Evolutionary conservation across 35 echinoderm and acorn worm species (phyloP), one percentile per base, ranked within the genome.

Genomic region (Diadema setosum): DNA sequence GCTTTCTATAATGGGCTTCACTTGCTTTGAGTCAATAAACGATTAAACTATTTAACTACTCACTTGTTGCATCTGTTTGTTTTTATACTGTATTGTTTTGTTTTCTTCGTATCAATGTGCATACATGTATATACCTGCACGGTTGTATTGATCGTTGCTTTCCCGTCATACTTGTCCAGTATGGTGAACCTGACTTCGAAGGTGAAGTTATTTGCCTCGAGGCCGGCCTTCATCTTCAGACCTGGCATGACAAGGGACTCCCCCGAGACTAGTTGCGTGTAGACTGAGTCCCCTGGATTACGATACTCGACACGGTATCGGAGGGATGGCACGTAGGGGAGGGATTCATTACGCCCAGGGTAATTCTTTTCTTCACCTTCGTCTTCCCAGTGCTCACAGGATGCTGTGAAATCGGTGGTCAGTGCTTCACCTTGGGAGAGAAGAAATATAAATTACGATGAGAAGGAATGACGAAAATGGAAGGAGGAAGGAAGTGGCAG

Each of bases 371-470:
- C 46, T 37, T 84, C 41, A 2, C 88, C 80, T 50, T 90, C 81
- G 30, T 90, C 88, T 5, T 80, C 14, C 88, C 88, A 90, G 24
- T 37, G 43, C 11, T 42, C 21, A 49, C 80, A 90, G 24, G 17
- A 26, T 11, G 69, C 46, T 15, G 56, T 83, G 42, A 90, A 90
- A 55, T 70, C 75, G 0, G 88, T 83, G 9, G 27, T 45, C 12
- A 89, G 49, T 20, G 87, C 87, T 58, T 31, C 33, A 11, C 87
- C 87, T 65, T n/a, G n/a, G n/a, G n/a, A n/a, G n/a, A n/a, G n/a
- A n/a, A n/a, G n/a, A n/a, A n/a, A n/a, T n/a, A n/a, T n/a, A n/a
- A n/a, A n/a, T n/a, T n/a, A n/a, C n/a, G n/a, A n/a, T n/a, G n/a
- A n/a, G n/a, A n/a, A n/a, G n/a, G n/a, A n/a, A n/a, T n/a, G n/a